phyloP scores from a whole-genome alignment of 2,888 invertebrate species.

The Diplolepis rosae region DNA sequence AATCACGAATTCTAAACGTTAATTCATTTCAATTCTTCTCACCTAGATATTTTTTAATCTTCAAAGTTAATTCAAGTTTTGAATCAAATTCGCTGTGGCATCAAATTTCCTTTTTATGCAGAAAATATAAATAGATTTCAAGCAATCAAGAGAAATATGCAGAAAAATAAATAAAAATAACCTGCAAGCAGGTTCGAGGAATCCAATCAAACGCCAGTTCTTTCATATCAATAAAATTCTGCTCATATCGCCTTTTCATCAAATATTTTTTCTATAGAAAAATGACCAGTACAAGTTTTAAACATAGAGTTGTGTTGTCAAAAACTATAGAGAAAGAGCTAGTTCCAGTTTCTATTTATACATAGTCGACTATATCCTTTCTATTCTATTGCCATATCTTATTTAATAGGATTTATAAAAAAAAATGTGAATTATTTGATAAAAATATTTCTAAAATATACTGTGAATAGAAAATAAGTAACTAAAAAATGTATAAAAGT shows the following conservation, averaged over 20 bases:
- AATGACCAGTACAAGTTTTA: neutral
- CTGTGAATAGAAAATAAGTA: too few relatives aligned
- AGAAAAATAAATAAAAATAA: neutral
- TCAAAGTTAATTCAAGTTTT: too few relatives aligned
- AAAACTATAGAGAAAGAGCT: neutral
- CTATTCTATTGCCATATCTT: neutral
- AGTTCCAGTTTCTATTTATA: neutral
- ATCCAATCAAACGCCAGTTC: neutral
- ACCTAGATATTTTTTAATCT: too few relatives aligned
- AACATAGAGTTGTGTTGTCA: neutral
- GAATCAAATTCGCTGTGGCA: neutral
- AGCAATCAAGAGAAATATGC: neutral
- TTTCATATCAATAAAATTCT: neutral
- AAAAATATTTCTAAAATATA: neutral
- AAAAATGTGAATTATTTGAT: too few relatives aligned
- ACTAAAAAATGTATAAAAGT: neutral
- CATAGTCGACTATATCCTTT: neutral
- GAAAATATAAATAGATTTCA: constrained; percentile 1
- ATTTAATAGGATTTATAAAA: neutral
- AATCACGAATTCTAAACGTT: too few relatives aligned
- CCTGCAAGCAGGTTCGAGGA: neutral
- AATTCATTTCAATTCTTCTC: too few relatives aligned
- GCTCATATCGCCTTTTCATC: neutral
- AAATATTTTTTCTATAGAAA: neutral
- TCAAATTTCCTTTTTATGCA: neutral